Conservation (phyloP, 2,797 vertebrate species). For the Dipus sagitta region DNA sequence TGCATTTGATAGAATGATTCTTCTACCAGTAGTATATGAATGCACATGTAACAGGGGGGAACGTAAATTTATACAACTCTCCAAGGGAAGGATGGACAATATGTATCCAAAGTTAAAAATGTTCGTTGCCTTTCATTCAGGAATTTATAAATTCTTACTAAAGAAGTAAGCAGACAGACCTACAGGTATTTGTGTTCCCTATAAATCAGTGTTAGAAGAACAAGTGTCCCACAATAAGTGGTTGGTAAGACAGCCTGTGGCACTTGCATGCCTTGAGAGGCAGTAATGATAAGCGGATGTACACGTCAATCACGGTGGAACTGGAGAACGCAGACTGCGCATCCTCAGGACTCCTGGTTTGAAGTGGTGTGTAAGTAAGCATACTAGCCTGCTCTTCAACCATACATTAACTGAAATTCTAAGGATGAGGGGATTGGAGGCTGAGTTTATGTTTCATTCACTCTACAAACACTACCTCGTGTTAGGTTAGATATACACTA, state of each 20-base stretch:
- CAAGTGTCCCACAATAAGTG: not conserved
- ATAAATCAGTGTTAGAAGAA: not conserved
- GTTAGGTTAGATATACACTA: not conserved
- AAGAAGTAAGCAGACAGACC: not conserved
- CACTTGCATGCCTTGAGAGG: not conserved
- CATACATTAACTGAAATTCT: not conserved
- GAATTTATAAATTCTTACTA: constrained; percentile 23
- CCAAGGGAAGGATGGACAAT: not conserved
- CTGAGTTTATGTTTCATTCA: constrained; percentile 7
- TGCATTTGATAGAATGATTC: constrained; percentile 7
- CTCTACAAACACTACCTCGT: constrained; percentile 1
- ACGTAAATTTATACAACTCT: constrained; percentile 1
- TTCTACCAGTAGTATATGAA: not conserved
- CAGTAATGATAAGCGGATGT: not conserved
- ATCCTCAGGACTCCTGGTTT: not conserved
- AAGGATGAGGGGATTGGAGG: not conserved
- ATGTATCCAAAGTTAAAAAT: not conserved
- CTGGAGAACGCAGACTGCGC: not conserved
- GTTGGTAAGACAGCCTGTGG: not conserved
- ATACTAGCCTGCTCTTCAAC: not conserved
- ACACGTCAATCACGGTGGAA: not conserved
- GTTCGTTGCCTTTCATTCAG: not conserved
- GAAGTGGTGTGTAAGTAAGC: not conserved
- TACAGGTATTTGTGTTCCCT: not conserved
- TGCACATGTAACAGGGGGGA: not conserved